These are phyloP conservation scores for Troilus luridus DNA, from an alignment of 2,888 invertebrate genomes.

Conservation along the genomic window DNA sequence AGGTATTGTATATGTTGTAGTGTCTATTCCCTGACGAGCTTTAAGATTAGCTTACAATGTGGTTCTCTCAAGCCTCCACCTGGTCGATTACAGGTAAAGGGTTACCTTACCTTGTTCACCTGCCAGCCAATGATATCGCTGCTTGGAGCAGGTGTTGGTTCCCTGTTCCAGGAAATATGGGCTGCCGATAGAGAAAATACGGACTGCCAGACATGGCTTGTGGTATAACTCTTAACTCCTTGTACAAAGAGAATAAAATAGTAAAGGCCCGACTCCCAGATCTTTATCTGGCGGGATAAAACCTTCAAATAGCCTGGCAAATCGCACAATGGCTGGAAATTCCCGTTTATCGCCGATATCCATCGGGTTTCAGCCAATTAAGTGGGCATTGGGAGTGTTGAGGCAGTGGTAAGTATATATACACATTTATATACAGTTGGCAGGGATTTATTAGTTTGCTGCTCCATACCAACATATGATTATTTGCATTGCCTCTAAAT, in stretches of 20 bases:
- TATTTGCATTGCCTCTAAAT: too few relatives aligned
- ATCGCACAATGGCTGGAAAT: not conserved
- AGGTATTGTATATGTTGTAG: not conserved
- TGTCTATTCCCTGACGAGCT: not conserved
- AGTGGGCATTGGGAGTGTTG: not conserved
- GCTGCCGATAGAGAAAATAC: constrained; percentile 23
- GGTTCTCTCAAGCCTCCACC: not conserved
- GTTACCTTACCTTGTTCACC: not conserved
- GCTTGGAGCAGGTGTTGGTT: not conserved
- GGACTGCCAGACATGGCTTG: not conserved
- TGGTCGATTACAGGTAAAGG: not conserved
- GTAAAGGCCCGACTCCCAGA: not conserved
- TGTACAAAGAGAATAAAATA: constrained; percentile 28
- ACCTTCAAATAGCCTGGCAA: constrained; percentile 1
- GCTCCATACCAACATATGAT: not conserved
- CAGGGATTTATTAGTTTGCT: not conserved
- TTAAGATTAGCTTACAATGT: not conserved
- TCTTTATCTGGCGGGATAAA: constrained; percentile 17
- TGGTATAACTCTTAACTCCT: not conserved
- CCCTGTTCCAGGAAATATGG: constrained; percentile 22
- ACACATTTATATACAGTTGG: not conserved
- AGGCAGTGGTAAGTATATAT: not conserved
- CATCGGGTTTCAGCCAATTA: constrained; percentile 20
- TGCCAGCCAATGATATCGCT: not conserved
- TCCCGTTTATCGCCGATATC: not conserved